Percentiles rank a stretch among this genome's conserved stretches.
phyloP scores from a whole-genome alignment of 2,113 vertebrate genomes.

The Lathamus discolor region DNA sequence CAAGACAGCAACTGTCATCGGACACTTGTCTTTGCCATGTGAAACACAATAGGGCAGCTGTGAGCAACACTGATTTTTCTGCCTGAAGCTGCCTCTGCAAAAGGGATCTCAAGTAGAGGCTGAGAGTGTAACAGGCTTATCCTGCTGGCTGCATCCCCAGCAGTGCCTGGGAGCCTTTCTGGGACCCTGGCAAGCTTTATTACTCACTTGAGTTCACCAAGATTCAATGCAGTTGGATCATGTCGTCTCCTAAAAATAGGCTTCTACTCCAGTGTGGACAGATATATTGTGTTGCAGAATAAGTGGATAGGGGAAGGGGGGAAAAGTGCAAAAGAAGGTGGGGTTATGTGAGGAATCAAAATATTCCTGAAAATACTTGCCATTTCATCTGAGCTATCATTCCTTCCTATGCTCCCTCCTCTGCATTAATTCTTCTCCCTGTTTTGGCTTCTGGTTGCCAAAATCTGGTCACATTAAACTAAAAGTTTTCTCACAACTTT shows the following conservation, averaged over 20 bases:
- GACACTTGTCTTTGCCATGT: background rate
- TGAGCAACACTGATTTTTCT: background rate
- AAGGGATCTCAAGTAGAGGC: background rate
- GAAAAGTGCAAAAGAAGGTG: background rate
- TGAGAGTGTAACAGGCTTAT: background rate
- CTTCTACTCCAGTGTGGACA: background rate
- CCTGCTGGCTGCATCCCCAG: background rate
- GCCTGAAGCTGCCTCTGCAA: background rate
- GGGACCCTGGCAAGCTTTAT: background rate
- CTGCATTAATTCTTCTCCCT: background rate
- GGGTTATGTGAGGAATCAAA: background rate
- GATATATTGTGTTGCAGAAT: background rate
- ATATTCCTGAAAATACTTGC: background rate
- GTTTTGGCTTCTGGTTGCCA: background rate
- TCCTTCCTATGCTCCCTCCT: background rate
- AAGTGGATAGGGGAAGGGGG: background rate
- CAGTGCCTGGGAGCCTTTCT: background rate
- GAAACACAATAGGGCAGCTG: background rate
- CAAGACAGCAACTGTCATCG: background rate
- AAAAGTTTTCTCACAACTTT: background rate
- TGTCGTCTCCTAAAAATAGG: background rate
- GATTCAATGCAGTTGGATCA: background rate
- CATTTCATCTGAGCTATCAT: background rate
- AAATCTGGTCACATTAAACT: background rate
- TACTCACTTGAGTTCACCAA: background rate